phyloP scores from a whole-genome alignment of 2,888 invertebrate species.

The Gastrophysa polygoni region DNA sequence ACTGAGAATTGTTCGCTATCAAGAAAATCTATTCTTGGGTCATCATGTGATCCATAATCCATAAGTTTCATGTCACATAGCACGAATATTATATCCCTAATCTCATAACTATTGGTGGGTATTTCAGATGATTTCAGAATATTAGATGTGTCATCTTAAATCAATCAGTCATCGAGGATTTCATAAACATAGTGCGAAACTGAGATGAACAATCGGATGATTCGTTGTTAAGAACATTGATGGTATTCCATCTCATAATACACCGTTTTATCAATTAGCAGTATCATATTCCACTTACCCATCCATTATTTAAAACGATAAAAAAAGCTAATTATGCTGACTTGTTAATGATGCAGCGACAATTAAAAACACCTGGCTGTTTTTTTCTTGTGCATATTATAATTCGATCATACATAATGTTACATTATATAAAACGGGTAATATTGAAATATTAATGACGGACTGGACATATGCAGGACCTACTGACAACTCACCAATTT shows the following conservation, averaged over 20 bases:
- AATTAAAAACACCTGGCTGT: conserved; percentile 30
- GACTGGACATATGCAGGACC: background rate
- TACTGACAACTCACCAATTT: background rate
- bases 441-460: conserved; percentile 12
- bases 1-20: too few species aligned
- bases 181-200: background rate
- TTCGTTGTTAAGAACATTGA: background rate
- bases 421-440: conserved; percentile 20
- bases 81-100: too few species aligned
- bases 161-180: too few species aligned
- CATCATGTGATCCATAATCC: too few species aligned
- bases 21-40: too few species aligned
- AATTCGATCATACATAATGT: conserved; percentile 11
- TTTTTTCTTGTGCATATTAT: conserved; percentile 21
- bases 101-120: too few species aligned
- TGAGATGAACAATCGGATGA: background rate
- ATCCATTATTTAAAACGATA: conserved; percentile 8
- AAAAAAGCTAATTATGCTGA: conserved; percentile 23
- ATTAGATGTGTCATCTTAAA: too few species aligned
- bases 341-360: conserved; percentile 25
- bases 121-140: too few species aligned
- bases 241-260: background rate
- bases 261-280: conserved; percentile 15
- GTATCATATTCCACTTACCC: conserved; percentile 14
- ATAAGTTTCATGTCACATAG: too few species aligned